phyloP scores from a whole-genome alignment of 2,797 vertebrate species.

The Geotrypetes seraphini region DNA sequence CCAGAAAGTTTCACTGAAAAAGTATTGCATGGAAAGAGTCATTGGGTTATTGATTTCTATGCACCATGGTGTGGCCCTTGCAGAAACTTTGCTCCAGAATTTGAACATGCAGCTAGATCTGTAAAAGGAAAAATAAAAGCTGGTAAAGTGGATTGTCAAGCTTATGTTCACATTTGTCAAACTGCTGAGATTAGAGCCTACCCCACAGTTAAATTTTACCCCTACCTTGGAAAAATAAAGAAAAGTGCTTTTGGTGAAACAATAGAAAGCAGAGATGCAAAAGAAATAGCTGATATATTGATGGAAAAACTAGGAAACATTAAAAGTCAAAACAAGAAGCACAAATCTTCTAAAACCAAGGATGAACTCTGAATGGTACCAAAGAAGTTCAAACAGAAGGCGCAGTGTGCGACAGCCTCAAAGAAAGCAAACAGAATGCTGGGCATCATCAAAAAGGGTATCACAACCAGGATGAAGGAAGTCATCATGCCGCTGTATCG shows the following conservation, averaged over 20 bases:
- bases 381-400: too few relatives aligned
- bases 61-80: conserved; percentile 96
- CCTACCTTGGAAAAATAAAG: conserved; percentile 55
- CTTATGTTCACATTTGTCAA: conserved; percentile 71
- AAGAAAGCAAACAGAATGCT: too few relatives aligned
- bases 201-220: conserved; percentile 81
- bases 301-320: conserved; percentile 61
- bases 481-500: too few relatives aligned
- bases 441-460: too few relatives aligned
- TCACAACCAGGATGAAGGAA: too few relatives aligned
- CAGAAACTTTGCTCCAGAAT: conserved; percentile 88
- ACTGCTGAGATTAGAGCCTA: conserved; percentile 78
- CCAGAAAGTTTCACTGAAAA: conserved; percentile 74
- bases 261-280: conserved; percentile 75
- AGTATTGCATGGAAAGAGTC: conserved; percentile 71
- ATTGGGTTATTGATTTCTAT: conserved; percentile 93
- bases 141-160: conserved; percentile 92
- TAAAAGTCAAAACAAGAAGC: conserved; percentile 44
- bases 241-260: conserved; percentile 63
- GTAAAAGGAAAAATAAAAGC: conserved; percentile 79
- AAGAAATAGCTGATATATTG: conserved; percentile 63
- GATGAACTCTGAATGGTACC: too few relatives aligned
- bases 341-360: conserved; percentile 54
- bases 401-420: too few relatives aligned
- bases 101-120: conserved; percentile 76